These are phyloP conservation scores for Benitochromis conjunctus DNA, from an alignment of 2,113 vertebrate species.

Conservation along the genomic window DNA sequence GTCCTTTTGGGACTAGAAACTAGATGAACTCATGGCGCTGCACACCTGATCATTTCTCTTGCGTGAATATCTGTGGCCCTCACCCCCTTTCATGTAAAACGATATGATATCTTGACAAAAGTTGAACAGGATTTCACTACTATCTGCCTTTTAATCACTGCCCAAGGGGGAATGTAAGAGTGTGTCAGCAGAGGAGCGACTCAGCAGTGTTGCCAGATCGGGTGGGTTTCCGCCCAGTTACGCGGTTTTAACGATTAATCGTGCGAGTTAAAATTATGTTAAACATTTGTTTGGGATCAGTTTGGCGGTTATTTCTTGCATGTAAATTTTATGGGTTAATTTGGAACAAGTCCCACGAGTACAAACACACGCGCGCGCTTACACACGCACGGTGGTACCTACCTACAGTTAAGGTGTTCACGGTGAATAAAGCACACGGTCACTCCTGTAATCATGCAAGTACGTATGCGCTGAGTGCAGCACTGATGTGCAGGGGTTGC, in stretches of 20 bases:
- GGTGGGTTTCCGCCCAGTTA: background rate
- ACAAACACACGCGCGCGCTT: background rate
- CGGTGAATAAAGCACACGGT: background rate
- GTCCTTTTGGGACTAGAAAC: background rate
- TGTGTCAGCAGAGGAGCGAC: slow-evolving; percentile 44
- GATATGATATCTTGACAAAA: background rate
- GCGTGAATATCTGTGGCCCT: background rate
- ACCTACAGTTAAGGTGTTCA: background rate
- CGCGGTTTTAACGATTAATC: background rate
- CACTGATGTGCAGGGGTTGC: background rate
- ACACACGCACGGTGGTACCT: background rate
- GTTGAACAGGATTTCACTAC: background rate
- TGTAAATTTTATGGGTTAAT: background rate
- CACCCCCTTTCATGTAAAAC: background rate
- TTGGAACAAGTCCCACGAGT: background rate
- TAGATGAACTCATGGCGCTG: background rate
- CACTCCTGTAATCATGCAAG: background rate
- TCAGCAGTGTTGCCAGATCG: background rate
- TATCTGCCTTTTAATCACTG: background rate
- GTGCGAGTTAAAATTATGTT: background rate
- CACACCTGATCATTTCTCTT: slow-evolving; percentile 40
- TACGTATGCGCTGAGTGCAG: background rate
- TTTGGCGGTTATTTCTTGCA: background rate
- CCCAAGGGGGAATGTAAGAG: slow-evolving; percentile 9
- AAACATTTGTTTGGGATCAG: background rate